A percentile compares a stretch with the other conserved stretches of the same genome.
Evolutionary conservation across 2,888 invertebrate genomes (phyloP).

Genomic region (Anagyrus pseudococci): DNA sequence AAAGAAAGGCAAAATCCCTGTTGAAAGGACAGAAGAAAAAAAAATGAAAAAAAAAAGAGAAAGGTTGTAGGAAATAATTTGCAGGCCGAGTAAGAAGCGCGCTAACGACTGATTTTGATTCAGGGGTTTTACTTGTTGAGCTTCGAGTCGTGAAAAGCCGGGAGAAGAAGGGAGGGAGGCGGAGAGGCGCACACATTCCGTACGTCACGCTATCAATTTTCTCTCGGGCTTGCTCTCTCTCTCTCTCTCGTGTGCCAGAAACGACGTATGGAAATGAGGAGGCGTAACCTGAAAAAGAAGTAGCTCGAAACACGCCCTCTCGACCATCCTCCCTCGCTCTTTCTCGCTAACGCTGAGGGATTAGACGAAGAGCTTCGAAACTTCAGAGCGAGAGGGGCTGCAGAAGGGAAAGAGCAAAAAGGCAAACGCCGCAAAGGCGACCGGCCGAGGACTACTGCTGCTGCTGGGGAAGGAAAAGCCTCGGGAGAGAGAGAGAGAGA

Average conservation of each 20-base stretch:
- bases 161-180: background rate
- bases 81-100: background rate
- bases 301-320: constrained; percentile 40
- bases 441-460: background rate
- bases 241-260: background rate
- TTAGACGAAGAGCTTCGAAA: constrained; percentile 20
- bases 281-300: constrained; percentile 41
- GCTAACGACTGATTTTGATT: constrained; percentile 21
- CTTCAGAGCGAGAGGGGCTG: background rate
- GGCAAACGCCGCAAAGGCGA: background rate
- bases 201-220: constrained; percentile 35
- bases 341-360: constrained; percentile 5
- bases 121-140: constrained; percentile 32
- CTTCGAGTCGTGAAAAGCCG: background rate
- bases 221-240: constrained; percentile 25
- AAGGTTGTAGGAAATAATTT: background rate
- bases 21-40: background rate
- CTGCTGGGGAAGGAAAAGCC: background rate
- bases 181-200: too few relatives aligned
- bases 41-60: background rate
- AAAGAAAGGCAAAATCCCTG: background rate
- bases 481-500: constrained; percentile 5
- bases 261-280: constrained; percentile 45
- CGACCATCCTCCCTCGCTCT: background rate
- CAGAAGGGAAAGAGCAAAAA: constrained; percentile 7